phyloP scores from a whole-genome alignment of 1,140 invertebrate species.

The Sitophilus oryzae region DNA sequence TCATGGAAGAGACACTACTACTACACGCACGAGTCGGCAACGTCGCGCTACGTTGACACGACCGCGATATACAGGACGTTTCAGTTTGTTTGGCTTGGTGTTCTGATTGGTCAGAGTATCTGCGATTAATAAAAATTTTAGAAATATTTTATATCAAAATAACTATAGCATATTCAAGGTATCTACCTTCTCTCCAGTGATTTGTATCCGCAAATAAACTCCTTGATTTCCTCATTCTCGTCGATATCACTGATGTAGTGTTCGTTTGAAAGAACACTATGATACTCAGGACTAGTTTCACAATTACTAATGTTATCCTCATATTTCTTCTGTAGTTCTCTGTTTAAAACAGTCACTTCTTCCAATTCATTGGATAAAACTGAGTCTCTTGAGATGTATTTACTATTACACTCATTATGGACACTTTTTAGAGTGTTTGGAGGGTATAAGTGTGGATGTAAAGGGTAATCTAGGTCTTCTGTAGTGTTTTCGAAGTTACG shows the following conservation, averaged over 20 bases:
- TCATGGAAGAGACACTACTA: slow-evolving; percentile 36
- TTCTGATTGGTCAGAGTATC: slow-evolving; percentile 27
- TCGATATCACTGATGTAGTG: slow-evolving; percentile 43
- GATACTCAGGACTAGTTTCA: slow-evolving; percentile 29
- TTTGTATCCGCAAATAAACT: slow-evolving; percentile 35
- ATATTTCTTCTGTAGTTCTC: slow-evolving; percentile 35
- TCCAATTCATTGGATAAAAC: slow-evolving; percentile 37
- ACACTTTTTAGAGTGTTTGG: background rate
- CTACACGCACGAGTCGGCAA: slow-evolving; percentile 11
- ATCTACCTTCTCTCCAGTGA: slow-evolving; percentile 29
- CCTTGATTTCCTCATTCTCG: slow-evolving; percentile 41
- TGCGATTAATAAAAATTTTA: slow-evolving; percentile 1
- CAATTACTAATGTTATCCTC: slow-evolving; percentile 6
- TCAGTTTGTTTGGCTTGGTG: slow-evolving; percentile 2
- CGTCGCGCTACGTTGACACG: slow-evolving; percentile 3
- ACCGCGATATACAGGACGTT: background rate
- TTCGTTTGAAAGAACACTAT: slow-evolving; percentile 37
- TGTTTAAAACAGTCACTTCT: slow-evolving; percentile 35
- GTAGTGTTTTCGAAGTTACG: slow-evolving; percentile 29
- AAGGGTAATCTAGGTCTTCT: slow-evolving; percentile 8
- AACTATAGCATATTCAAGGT: slow-evolving; percentile 15
- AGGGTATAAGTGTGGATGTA: slow-evolving; percentile 1
- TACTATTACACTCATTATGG: slow-evolving; percentile 18
- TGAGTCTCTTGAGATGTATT: slow-evolving; percentile 35
- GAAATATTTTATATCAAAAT: background rate